phyloP scores from a whole-genome alignment of 2,113 vertebrate species.

The Grantiella picta region DNA sequence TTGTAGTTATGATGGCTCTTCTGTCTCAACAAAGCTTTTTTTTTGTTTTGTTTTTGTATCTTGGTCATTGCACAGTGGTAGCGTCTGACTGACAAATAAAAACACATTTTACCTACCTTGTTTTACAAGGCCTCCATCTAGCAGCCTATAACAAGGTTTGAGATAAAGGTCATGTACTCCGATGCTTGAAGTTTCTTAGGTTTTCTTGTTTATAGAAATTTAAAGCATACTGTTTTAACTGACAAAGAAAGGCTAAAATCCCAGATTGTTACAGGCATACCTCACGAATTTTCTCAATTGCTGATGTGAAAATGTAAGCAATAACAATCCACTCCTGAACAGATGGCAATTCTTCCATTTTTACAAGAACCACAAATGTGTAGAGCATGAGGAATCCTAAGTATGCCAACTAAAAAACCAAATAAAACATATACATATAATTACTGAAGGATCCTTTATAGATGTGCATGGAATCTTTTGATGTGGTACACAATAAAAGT shows the following conservation, averaged over 20 bases:
- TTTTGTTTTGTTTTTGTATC: not conserved
- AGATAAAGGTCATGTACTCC: not conserved
- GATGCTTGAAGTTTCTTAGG: not conserved
- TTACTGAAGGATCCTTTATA: not conserved
- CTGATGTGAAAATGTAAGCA: slow-evolving; percentile 95
- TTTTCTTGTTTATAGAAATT: not conserved
- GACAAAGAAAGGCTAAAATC: not conserved
- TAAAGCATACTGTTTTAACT: not conserved
- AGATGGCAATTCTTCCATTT: slow-evolving; percentile 84
- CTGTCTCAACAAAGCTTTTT: not conserved
- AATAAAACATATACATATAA: not conserved
- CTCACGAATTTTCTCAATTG: slow-evolving; percentile 96
- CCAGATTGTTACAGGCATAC: slow-evolving; percentile 65
- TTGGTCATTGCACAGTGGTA: not conserved
- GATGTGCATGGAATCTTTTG: not conserved
- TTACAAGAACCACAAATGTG: slow-evolving; percentile 94
- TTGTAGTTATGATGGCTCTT: not conserved
- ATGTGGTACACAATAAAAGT: not conserved
- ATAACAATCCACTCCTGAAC: slow-evolving; percentile 97
- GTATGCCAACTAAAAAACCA: slow-evolving; percentile 84
- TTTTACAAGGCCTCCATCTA: not conserved
- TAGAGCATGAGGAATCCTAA: slow-evolving; percentile 96
- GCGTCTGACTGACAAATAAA: not conserved
- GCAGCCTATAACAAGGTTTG: not conserved
- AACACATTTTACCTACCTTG: not conserved